Evolutionary conservation across 2,797 vertebrate species (phyloP), one percentile per base, ranked within the genome.

Genomic region (Geotrypetes seraphini): DNA sequence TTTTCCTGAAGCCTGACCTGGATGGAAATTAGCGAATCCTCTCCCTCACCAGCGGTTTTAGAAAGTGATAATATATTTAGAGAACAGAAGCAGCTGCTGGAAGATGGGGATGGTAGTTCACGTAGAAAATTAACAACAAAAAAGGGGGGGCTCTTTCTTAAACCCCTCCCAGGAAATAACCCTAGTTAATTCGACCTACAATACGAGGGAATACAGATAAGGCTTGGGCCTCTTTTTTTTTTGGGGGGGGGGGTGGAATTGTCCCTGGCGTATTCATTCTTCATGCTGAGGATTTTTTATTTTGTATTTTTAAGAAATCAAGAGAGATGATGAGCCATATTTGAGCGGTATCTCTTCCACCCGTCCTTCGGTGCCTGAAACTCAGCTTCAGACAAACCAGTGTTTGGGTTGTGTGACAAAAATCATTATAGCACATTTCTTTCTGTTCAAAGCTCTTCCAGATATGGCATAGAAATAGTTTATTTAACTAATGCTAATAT

Each of bases 31-130:
- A 70, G 62, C 66, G 56, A 45, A 12, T 66, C 60, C 51, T 64
- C 71, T 67, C 61, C 54, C 63, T 55, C 49, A 35, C 56, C 50
- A 41, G 69, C 63, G 62, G 59, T 66, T 72, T n/a, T 67, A 53
- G 68, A 69, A 75, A 69, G 66, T 71, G 71, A 61, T 70, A 53
- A 66, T 66, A 50, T 65, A 63, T 73, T 68, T 75, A 63, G 71
- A 68, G 66, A 66, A 60, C 33, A 66, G n/a, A 69, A 71, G 69
- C 71, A 72, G 69, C 71, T 64, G 62, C 57, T 8, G 12, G 44
- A 52, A 5, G 12, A 8, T 3, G 50, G 59, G 36, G 14, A 40
- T 48, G 60, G 53, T 57, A 33, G 43, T 61, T 46, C 62, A 57
- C 38, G 67, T 53, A 47, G 50, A 59, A 50, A 54, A 57, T 63